These are phyloP conservation scores for Anticlea derivata DNA, from an alignment of 2,888 invertebrate genomes.

Conservation along the genomic window DNA sequence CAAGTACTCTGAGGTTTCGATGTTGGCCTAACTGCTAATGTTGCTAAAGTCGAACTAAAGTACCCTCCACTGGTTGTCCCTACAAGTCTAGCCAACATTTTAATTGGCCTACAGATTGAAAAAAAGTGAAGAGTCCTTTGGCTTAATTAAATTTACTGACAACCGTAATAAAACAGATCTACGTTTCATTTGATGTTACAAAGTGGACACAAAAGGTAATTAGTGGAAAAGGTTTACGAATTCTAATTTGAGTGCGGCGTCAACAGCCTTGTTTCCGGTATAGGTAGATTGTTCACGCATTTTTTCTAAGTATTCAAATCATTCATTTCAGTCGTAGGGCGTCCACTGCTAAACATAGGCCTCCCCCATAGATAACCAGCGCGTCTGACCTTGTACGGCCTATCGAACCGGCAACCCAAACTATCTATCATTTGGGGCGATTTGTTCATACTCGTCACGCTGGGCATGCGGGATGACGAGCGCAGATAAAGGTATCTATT, in stretches of 20 bases:
- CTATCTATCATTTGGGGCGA: too few species aligned
- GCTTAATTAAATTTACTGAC: conserved; percentile 75
- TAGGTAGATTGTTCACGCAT: conserved; percentile 8
- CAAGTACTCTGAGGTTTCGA: neutral
- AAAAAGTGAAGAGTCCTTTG: conserved; percentile 69
- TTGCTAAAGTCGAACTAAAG: conserved; percentile 57
- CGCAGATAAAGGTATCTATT: too few species aligned
- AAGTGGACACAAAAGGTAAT: conserved; percentile 53
- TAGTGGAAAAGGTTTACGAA: conserved; percentile 43
- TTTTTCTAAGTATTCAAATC: neutral
- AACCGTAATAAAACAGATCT: conserved; percentile 59
- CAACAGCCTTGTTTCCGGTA: conserved; percentile 6
- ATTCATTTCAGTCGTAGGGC: too few species aligned
- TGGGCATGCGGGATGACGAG: too few species aligned
- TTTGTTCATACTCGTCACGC: too few species aligned
- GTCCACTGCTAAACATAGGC: too few species aligned
- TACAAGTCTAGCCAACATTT: conserved; percentile 70
- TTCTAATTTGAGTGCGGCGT: conserved; percentile 22
- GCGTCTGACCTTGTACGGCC: too few species aligned
- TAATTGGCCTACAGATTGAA: conserved; percentile 76
- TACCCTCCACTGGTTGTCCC: conserved; percentile 63
- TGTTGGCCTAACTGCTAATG: conserved; percentile 41
- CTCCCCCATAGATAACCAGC: too few species aligned
- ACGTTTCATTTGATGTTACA: conserved; percentile 53
- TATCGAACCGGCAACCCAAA: too few species aligned